Percentiles rank a stretch among this genome's conserved stretches.
phyloP scores from a whole-genome alignment of 2,888 invertebrate genomes.

The Sesia apiformis region DNA sequence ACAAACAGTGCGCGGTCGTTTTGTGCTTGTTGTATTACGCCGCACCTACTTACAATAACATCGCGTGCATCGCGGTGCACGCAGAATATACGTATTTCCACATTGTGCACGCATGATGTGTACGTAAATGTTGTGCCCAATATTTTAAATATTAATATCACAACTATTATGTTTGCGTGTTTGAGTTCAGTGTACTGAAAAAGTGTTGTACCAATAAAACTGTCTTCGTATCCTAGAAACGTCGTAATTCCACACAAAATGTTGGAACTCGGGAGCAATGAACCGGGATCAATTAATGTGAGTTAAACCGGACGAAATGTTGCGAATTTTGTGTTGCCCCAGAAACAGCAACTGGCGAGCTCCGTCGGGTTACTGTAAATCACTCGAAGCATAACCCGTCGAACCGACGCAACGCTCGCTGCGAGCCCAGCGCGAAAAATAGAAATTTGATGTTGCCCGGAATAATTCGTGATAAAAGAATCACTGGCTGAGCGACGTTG shows the following conservation, averaged over 20 bases:
- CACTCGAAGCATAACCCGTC: conserved; percentile 49
- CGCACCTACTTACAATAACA: no score
- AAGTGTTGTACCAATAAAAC: not conserved
- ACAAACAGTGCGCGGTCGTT: no score
- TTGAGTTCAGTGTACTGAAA: no score
- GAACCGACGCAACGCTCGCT: conserved; percentile 41
- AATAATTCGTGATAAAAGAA: conserved; percentile 59
- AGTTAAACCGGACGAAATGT: conserved; percentile 20
- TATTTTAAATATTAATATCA: no score
- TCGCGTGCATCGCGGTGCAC: no score
- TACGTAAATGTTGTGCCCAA: no score
- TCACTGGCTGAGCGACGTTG: conserved; percentile 46
- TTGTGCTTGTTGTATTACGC: no score
- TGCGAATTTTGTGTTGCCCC: conserved; percentile 51
- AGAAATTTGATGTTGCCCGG: conserved; percentile 60
- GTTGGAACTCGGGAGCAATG: conserved; percentile 34
- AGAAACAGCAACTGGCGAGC: conserved; percentile 47
- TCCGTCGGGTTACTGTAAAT: conserved; percentile 46
- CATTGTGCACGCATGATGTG: no score
- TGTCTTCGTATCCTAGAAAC: conserved; percentile 8
- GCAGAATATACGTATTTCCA: no score
- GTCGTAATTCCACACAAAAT: conserved; percentile 5
- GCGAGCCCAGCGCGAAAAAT: conserved; percentile 58
- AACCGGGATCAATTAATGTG: conserved; percentile 27
- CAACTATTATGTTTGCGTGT: no score